Evolutionary conservation across 1,140 invertebrate genomes (phyloP).

Genomic region (Teleopsis dalmanni): DNA sequence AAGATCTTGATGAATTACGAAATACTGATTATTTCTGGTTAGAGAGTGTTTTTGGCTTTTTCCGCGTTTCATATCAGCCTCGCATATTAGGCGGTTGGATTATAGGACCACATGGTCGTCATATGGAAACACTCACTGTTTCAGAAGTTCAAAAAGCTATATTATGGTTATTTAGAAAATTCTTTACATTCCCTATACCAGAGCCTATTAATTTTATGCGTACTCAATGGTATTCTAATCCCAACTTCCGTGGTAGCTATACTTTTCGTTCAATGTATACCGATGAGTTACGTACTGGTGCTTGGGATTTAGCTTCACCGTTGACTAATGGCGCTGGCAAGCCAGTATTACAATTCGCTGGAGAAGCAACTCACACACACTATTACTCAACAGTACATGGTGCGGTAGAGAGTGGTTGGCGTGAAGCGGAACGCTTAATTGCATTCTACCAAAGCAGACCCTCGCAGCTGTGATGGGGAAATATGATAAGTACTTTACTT

Average conservation of each 20-base stretch:
- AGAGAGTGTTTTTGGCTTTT: conserved; percentile 57
- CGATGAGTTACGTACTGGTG: conserved; percentile 47
- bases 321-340: conserved; percentile 45
- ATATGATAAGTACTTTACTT: no score
- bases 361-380: conserved; percentile 60
- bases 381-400: conserved; percentile 74
- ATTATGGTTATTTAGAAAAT: conserved; percentile 45
- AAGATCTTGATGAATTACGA: conserved; percentile 40
- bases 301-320: conserved; percentile 51
- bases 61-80: conserved; percentile 56
- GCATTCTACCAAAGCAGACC: conserved; percentile 19
- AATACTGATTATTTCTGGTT: conserved; percentile 47
- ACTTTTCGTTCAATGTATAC: conserved; percentile 55
- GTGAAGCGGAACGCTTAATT: conserved; percentile 60
- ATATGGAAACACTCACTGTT: conserved; percentile 51
- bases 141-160: conserved; percentile 46
- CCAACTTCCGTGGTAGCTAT: conserved; percentile 61
- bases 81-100: conserved; percentile 61
- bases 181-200: conserved; percentile 25
- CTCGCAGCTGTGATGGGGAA: conserved; percentile 17
- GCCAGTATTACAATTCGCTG: conserved; percentile 60
- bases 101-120: conserved; percentile 49
- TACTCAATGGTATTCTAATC: conserved; percentile 58
- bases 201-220: conserved; percentile 28
- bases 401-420: conserved; percentile 66